These are phyloP conservation scores for Capricornis sumatraensis DNA, from an alignment of 2,113 vertebrate genomes.

Conservation along the genomic window DNA sequence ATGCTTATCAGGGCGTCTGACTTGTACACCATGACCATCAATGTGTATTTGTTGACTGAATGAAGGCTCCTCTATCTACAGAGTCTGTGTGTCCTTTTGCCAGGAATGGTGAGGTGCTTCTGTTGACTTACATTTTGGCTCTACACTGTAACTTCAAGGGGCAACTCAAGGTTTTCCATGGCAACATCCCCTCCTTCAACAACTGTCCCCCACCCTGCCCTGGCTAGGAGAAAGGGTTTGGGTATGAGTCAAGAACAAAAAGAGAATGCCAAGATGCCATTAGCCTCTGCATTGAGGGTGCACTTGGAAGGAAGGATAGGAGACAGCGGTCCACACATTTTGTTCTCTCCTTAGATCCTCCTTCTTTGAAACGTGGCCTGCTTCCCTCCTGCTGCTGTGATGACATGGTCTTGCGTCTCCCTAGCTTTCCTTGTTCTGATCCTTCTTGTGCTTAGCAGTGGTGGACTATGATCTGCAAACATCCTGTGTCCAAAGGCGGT, in stretches of 20 bases:
- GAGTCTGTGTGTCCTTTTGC: background rate
- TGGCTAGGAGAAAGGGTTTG: background rate
- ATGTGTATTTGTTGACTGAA: background rate
- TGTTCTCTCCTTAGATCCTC: background rate
- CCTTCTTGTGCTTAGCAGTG: background rate
- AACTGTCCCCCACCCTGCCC: accelerated
- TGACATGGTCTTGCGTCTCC: too few species aligned
- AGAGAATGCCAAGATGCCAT: background rate
- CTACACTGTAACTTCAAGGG: background rate
- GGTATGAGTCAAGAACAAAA: background rate
- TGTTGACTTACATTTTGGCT: background rate
- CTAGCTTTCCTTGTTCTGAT: background rate
- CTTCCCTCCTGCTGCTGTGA: background rate
- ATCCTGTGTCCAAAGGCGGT: background rate
- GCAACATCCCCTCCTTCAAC: too few species aligned
- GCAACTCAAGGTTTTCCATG: background rate
- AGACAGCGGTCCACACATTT: background rate
- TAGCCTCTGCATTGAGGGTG: background rate
- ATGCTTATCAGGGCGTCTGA: background rate
- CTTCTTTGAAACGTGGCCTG: background rate
- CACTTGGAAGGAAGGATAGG: background rate
- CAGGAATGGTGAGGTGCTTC: background rate
- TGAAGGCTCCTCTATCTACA: background rate
- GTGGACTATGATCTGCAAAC: background rate
- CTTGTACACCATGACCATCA: accelerated